These are phyloP conservation scores for Drosophila lacicola DNA, from an alignment of 2,888 invertebrate genomes.

Conservation along the genomic window DNA sequence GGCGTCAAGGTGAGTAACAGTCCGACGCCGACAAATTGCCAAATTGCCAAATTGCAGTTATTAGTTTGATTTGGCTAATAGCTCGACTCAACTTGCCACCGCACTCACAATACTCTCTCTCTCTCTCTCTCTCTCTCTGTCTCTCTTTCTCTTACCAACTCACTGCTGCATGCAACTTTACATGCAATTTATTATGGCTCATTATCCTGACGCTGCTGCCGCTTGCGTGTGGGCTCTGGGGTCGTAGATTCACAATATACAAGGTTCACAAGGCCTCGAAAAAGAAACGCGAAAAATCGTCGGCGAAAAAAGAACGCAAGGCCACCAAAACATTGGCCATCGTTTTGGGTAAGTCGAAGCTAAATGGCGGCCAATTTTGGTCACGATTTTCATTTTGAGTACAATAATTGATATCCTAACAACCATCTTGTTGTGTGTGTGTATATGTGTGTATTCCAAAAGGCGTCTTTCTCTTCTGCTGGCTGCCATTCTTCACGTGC, in stretches of 20 bases:
- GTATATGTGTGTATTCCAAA: background rate
- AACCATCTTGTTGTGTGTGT: background rate
- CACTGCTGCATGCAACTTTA: constrained; percentile 27
- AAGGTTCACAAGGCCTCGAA: constrained; percentile 97
- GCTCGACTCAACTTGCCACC: constrained; percentile 1
- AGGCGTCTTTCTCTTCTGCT: constrained; percentile 99
- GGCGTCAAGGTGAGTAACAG: constrained; percentile 84
- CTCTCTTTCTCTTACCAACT: background rate
- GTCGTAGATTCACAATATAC: constrained; percentile 93
- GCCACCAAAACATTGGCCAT: constrained; percentile 99
- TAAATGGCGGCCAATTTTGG: background rate
- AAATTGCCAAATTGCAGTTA: constrained; percentile 59
- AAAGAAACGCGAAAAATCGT: constrained; percentile 97
- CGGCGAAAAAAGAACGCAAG: constrained; percentile 97
- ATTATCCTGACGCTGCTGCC: constrained; percentile 38
- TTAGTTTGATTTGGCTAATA: constrained; percentile 45
- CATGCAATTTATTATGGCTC: constrained; percentile 48
- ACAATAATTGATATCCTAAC: background rate
- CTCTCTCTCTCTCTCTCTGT: background rate
- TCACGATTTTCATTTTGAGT: constrained; percentile 2
- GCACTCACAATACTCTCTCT: background rate
- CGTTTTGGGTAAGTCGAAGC: constrained; percentile 93
- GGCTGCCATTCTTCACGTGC: constrained; percentile 99
- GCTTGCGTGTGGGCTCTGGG: constrained; percentile 33
- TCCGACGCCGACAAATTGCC: background rate